Conservation (phyloP, 1,140 invertebrate genomes). For the Drosophila rufa region DNA sequence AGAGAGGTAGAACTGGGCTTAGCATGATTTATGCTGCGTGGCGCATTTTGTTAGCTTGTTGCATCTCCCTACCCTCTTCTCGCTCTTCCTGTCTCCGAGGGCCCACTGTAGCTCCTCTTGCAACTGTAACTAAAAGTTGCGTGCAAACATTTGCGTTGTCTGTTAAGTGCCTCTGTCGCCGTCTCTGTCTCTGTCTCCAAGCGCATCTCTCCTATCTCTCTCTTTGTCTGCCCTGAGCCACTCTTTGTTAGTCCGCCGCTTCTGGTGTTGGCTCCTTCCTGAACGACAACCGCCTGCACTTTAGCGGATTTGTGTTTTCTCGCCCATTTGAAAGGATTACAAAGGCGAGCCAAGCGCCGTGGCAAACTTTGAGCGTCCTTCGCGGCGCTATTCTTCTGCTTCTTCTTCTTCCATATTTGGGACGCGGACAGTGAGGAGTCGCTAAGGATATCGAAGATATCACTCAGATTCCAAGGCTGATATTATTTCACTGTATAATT, state of each 20-base stretch:
- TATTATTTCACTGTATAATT: no score
- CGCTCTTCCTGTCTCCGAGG: not conserved
- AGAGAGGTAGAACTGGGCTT: conserved; percentile 38
- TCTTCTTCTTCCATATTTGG: not conserved
- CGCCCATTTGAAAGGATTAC: conserved; percentile 80
- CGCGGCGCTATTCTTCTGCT: not conserved
- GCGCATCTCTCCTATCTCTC: no score
- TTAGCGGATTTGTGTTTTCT: conserved; percentile 82
- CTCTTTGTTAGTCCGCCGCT: conserved; percentile 17
- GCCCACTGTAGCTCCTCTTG: conserved; percentile 3
- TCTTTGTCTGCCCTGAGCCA: not conserved
- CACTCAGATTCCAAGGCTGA: no score
- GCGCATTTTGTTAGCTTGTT: conserved; percentile 74
- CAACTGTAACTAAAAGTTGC: conserved; percentile 77
- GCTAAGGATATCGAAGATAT: not conserved
- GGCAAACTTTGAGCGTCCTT: conserved; percentile 37
- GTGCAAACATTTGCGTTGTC: conserved; percentile 74
- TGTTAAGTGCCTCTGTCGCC: conserved; percentile 59
- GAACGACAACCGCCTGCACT: conserved; percentile 74
- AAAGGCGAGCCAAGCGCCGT: conserved; percentile 57
- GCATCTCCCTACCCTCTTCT: conserved; percentile 16
- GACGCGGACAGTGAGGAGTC: conserved; percentile 9
- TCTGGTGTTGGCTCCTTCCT: conserved; percentile 30
- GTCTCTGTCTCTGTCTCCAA: not conserved
- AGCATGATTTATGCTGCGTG: conserved; percentile 74